Percentiles rank a stretch among this genome's conserved stretches.
These are phyloP conservation scores for Peromyscus aztecus DNA, from an alignment of 2,797 vertebrate species.

Conservation along the genomic window DNA sequence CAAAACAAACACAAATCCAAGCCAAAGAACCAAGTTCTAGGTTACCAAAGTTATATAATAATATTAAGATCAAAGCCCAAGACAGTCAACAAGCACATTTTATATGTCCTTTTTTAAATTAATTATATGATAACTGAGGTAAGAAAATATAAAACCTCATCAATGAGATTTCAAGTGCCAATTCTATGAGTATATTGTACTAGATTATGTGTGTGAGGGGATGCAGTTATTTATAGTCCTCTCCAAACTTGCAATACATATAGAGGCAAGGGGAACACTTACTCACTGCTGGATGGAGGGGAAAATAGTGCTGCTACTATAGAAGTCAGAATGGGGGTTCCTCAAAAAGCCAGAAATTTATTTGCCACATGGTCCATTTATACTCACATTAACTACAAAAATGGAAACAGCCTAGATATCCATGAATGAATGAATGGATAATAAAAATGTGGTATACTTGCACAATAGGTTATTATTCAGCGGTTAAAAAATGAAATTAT, in stretches of 20 bases:
- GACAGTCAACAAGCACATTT: not conserved
- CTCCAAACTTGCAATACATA: too few relatives aligned
- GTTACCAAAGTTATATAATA: not conserved
- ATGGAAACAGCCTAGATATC: not conserved
- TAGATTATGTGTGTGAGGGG: not conserved
- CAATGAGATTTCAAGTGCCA: not conserved
- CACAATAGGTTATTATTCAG: not conserved
- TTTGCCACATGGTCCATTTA: too few relatives aligned
- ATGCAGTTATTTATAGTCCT: not conserved
- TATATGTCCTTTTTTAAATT: not conserved
- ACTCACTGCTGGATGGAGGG: not conserved
- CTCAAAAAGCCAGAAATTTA: not conserved
- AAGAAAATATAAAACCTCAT: not conserved
- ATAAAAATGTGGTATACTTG: not conserved
- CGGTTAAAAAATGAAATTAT: not conserved
- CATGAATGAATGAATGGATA: too few relatives aligned
- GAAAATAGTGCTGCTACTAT: not conserved
- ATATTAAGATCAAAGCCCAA: not conserved
- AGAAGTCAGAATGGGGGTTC: not conserved
- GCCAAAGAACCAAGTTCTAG: not conserved
- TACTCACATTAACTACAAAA: not conserved
- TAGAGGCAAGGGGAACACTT: not conserved
- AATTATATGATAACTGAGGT: not conserved
- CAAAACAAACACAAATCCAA: not conserved
- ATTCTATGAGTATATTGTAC: not conserved